Evolutionary conservation across 2,797 vertebrate genomes (phyloP).

Genomic region (Spheniscus humboldti): DNA sequence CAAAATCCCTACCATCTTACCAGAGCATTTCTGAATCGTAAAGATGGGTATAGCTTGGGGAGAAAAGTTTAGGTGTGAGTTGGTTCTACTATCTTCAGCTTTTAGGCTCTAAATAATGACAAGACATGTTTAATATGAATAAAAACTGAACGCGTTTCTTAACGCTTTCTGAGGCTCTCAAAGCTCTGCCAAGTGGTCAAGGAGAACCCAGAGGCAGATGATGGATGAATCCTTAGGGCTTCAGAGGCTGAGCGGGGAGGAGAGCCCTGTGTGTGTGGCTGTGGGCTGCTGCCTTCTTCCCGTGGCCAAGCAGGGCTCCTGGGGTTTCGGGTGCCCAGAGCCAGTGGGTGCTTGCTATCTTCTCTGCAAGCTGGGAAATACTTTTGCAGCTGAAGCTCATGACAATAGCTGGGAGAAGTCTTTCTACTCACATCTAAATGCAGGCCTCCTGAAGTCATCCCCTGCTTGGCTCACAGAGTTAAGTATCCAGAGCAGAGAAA

Average conservation of each 20-base stretch:
- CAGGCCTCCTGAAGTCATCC: neutral
- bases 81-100: neutral
- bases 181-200: neutral
- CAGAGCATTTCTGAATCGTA: accelerated
- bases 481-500: neutral
- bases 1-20: neutral
- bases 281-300: neutral
- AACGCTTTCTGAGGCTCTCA: neutral
- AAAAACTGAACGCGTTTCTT: neutral
- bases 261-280: neutral
- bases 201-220: neutral
- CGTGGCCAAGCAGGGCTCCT: accelerated
- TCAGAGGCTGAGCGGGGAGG: neutral
- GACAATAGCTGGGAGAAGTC: neutral
- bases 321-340: neutral
- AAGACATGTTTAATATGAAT: neutral
- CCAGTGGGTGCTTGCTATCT: neutral
- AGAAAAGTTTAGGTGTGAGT: neutral
- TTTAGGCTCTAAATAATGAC: neutral
- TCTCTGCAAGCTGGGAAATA: neutral
- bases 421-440: accelerated
- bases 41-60: neutral
- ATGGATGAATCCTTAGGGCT: neutral
- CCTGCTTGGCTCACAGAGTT: neutral
- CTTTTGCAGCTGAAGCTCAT: neutral